Base-by-base conservation (phyloP, 2,113 vertebrate genomes). In the Aramus guarauna region DNA sequence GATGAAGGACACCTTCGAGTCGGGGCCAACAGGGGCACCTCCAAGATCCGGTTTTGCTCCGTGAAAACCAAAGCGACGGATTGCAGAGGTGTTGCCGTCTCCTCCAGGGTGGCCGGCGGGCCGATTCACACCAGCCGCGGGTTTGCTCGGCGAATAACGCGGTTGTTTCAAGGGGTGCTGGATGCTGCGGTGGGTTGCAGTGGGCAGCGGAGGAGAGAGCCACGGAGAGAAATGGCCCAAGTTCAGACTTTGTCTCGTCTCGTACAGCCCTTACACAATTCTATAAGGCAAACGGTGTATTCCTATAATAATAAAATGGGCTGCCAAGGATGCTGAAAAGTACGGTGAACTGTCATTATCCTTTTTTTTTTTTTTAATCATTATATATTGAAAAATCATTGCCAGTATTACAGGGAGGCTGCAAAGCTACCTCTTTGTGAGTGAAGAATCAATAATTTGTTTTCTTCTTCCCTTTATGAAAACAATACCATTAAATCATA, bases 71-170 rank as follows among this genome's bases (percentile, higher is more conserved):
- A 52, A 92, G 59, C 6, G 52, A 36, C 2, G 15, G 55, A 56
- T 9, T 11, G 45, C 81, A 84, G 77, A 43, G 68, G 18, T 2
- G 18, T 36, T 34, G 15, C 24, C 5, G 0, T 36, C 52, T 62
- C 50, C 62, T 43, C 23, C 0, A 0, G 41, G 0, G 0, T 53
- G 41, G 53, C 9, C 29, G 16, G 55, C 2, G 29, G n/a, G 47
- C 62, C 34, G 60, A 71, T 34, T 30, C 64, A 9, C 52, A 58
- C 19, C 58, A 75, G 79, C 47, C 20, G 36, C 0, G 3, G 66
- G 62, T 55, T 89, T 15, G 3, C 56, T 29, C 3, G 2, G 27
- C 4, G 2, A 36, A 7, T 12, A 59, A 47, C 1, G 4, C 0
- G 0, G 43, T 50, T 22, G 19, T 68, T 56, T 72, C 56, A 17